These are phyloP conservation scores for Sitta carolinensis DNA, from an alignment of 2,797 vertebrate species.

Conservation along the genomic window DNA sequence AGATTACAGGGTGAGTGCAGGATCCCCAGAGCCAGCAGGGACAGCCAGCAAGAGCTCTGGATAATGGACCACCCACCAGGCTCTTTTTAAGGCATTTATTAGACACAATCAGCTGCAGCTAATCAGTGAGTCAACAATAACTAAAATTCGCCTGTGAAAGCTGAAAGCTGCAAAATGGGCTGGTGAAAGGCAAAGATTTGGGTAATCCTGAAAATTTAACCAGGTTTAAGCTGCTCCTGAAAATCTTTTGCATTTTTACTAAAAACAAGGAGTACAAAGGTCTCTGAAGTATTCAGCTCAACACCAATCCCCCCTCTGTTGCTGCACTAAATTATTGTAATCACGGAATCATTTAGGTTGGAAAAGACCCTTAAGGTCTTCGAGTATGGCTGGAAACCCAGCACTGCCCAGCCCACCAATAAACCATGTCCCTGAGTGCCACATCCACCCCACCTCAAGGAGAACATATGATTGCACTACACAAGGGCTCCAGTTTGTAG, in stretches of 20 bases:
- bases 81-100: background rate
- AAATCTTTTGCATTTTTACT: background rate
- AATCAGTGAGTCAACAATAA: background rate
- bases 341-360: background rate
- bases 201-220: background rate
- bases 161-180: background rate
- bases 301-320: background rate
- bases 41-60: background rate
- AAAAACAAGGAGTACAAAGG: background rate
- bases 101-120: background rate
- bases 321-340: background rate
- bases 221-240: background rate
- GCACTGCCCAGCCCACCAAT: background rate
- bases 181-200: background rate
- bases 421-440: background rate
- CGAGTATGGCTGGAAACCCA: background rate
- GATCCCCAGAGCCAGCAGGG: background rate
- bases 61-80: rapidly evolving
- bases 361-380: background rate
- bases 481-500: background rate
- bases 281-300: background rate
- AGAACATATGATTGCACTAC: background rate
- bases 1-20: background rate
- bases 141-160: background rate
- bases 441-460: rapidly evolving